Evolutionary conservation across 2,797 vertebrate genomes (phyloP).

Genomic region (Hippoglossus hippoglossus): DNA sequence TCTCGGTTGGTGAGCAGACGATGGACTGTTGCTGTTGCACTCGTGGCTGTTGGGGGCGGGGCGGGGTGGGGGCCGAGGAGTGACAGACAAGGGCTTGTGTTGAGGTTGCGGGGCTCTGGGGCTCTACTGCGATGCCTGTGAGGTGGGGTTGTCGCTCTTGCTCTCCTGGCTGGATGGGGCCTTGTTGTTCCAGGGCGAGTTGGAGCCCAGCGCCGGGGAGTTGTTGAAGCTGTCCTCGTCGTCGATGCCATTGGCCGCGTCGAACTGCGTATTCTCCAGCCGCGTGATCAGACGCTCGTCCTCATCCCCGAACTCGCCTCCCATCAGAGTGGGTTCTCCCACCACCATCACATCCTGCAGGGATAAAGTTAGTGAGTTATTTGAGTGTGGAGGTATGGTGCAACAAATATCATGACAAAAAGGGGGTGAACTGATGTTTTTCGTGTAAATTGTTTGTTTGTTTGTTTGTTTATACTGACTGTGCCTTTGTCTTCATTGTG

Average conservation of each 20-base stretch:
- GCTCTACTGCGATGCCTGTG: constrained; percentile 95
- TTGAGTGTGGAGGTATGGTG: neutral
- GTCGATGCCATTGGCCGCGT: constrained; percentile 96
- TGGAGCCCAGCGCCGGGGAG: constrained; percentile 96
- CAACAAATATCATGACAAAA: neutral
- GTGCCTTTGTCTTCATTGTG: neutral
- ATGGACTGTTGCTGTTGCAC: constrained; percentile 49
- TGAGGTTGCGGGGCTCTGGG: constrained; percentile 61
- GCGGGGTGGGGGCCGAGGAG: constrained; percentile 47
- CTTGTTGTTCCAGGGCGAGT: constrained; percentile 99
- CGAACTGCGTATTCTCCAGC: constrained; percentile 99
- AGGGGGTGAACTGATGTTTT: neutral
- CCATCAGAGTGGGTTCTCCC: constrained; percentile 99
- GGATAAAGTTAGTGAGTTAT: too few species aligned
- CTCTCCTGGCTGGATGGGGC: constrained; percentile 98
- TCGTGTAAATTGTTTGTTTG: neutral
- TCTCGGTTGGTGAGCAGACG: constrained; percentile 50
- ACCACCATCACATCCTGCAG: constrained; percentile 99
- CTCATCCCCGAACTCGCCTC: constrained; percentile 98
- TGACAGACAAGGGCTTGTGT: constrained; percentile 58
- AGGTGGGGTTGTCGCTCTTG: constrained; percentile 98
- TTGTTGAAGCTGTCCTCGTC: constrained; percentile 99
- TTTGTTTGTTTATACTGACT: neutral
- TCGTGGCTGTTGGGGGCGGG: constrained; percentile 50
- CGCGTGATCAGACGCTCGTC: constrained; percentile 99